Conservation (phyloP, 2,797 vertebrate genomes). For the Nannoperca obscura region DNA sequence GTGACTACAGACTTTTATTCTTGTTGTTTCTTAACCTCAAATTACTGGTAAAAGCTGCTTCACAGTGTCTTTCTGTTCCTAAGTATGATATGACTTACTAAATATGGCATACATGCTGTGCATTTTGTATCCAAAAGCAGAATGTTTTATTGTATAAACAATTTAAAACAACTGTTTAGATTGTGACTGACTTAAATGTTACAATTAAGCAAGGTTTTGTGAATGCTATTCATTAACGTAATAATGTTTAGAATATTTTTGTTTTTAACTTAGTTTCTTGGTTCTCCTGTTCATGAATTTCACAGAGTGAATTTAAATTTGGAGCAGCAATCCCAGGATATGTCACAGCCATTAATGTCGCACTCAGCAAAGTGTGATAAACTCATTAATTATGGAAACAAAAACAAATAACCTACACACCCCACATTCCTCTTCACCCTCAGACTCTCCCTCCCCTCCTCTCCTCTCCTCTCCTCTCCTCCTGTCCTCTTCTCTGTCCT, state of each 20-base stretch:
- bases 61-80: not conserved
- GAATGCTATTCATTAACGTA: not conserved
- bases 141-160: no score
- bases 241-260: not conserved
- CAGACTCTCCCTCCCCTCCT: not conserved
- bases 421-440: constrained; percentile 12
- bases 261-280: not conserved
- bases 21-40: not conserved
- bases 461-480: not conserved
- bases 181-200: constrained; percentile 1
- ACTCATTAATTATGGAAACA: constrained; percentile 40
- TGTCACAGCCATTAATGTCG: constrained; percentile 12
- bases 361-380: constrained; percentile 34
- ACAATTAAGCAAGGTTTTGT: not conserved
- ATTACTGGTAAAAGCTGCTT: constrained; percentile 6
- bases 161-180: no score
- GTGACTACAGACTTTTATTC: not conserved
- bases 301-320: not conserved
- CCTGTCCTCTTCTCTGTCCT: constrained; percentile 29
- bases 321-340: not conserved
- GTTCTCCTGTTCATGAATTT: constrained; percentile 1
- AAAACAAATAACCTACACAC: constrained; percentile 46
- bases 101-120: not conserved
- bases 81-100: not conserved
- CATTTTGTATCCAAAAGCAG: not conserved